Evolutionary conservation across 2,888 invertebrate species (phyloP).

Genomic region (Capitulum mitella): DNA sequence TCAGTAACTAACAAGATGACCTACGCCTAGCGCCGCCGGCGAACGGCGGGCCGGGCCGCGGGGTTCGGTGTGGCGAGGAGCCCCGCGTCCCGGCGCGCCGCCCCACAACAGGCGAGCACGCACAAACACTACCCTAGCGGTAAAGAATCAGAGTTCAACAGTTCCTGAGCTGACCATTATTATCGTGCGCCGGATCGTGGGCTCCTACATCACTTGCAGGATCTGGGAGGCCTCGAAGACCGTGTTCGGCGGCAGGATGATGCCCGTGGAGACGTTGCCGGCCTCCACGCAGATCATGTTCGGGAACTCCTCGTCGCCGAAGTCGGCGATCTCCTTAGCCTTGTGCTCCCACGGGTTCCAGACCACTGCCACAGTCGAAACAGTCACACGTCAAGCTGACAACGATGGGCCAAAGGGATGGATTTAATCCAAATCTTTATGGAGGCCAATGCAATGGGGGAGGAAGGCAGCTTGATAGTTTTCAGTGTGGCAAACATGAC

Average conservation of each 20-base stretch:
- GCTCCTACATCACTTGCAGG: conserved; percentile 58
- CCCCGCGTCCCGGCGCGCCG: neutral
- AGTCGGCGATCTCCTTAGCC: conserved; percentile 85
- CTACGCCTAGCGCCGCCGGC: neutral
- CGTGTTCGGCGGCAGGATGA: conserved; percentile 78
- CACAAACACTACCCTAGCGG: neutral
- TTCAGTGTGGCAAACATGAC: no score
- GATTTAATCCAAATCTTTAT: no score
- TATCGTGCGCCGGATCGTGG: neutral
- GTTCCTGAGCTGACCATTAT: conserved; percentile 22
- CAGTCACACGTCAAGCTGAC: neutral
- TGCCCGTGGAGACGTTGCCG: conserved; percentile 79
- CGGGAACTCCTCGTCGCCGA: conserved; percentile 94
- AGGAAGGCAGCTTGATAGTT: no score
- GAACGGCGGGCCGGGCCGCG: neutral
- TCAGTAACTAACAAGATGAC: neutral
- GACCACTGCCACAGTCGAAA: conserved; percentile 53
- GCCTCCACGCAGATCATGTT: conserved; percentile 96
- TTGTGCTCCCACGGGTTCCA: conserved; percentile 97
- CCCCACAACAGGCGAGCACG: neutral
- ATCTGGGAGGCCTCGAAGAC: conserved; percentile 89
- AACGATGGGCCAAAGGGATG: no score
- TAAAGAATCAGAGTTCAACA: conserved; percentile 5
- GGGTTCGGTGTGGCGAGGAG: neutral
- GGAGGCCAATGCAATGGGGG: no score